phyloP scores from a whole-genome alignment of 2,888 invertebrate genomes.

The Ophion slaviceki region DNA sequence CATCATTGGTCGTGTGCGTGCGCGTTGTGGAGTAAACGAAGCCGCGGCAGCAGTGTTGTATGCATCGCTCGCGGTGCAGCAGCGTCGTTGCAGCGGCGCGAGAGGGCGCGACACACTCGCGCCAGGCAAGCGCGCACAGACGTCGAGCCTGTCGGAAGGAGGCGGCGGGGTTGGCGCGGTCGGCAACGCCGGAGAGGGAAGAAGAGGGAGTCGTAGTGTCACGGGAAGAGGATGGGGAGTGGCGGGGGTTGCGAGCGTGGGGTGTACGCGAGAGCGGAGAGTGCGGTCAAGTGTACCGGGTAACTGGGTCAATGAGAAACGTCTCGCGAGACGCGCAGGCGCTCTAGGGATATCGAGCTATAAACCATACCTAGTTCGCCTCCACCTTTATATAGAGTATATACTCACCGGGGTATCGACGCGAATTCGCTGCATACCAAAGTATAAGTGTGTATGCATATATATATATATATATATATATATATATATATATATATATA shows the following conservation, averaged over 20 bases:
- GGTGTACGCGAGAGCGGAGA: conserved; percentile 67
- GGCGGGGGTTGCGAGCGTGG: conserved; percentile 9
- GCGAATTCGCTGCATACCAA: conserved; percentile 26
- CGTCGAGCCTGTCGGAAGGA: background rate
- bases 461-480: background rate
- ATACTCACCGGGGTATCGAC: conserved; percentile 27
- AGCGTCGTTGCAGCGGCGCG: conserved; percentile 20
- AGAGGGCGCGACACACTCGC: conserved; percentile 51
- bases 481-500: background rate
- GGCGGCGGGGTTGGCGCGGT: background rate
- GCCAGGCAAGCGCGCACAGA: background rate
- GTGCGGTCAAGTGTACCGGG: conserved; percentile 84
- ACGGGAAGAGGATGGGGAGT: conserved; percentile 41
- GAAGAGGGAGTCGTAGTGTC: too few species aligned
- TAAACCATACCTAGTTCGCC: conserved; percentile 64
- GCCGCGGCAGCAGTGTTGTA: conserved; percentile 10
- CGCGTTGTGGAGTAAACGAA: too few species aligned
- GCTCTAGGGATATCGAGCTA: conserved; percentile 69
- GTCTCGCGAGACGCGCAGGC: conserved; percentile 75
- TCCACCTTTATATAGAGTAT: conserved; percentile 50
- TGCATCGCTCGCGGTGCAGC: conserved; percentile 17
- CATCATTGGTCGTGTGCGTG: too few species aligned
- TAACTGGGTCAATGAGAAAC: conserved; percentile 83
- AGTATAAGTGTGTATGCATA: conserved; percentile 1
- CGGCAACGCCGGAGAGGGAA: too few species aligned